phyloP scores from a whole-genome alignment of 2,888 invertebrate species.

The Tyria jacobaeae region DNA sequence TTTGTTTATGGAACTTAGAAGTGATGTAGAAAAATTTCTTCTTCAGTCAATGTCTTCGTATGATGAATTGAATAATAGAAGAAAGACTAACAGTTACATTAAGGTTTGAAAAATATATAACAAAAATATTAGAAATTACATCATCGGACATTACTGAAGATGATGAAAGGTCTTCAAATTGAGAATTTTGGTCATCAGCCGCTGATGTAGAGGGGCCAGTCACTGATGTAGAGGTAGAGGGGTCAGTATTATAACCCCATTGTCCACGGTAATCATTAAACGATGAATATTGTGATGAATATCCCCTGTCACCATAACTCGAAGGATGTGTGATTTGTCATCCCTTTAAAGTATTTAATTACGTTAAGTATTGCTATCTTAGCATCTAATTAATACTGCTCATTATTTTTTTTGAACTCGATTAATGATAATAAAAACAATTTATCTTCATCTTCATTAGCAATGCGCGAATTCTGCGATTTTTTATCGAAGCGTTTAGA shows the following conservation, averaged over 20 bases:
- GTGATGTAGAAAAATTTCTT: slow-evolving; percentile 36
- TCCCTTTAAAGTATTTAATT: slow-evolving; percentile 43
- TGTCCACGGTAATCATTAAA: slow-evolving; percentile 22
- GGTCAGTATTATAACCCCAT: slow-evolving; percentile 25
- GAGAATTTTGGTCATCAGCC: slow-evolving; percentile 37
- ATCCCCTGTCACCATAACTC: slow-evolving; percentile 21
- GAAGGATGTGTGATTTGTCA: slow-evolving; percentile 36
- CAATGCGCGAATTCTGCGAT: not conserved
- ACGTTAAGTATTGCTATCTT: slow-evolving; percentile 48
- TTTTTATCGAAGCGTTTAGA: slow-evolving; percentile 33
- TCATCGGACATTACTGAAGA: slow-evolving; percentile 39
- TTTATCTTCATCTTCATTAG: slow-evolving; percentile 20
- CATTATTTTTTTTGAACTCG: slow-evolving; percentile 45
- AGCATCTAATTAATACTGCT: slow-evolving; percentile 47
- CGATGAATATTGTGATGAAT: slow-evolving; percentile 27
- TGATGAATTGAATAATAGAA: slow-evolving; percentile 11
- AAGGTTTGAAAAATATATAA: slow-evolving; percentile 33
- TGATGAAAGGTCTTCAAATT: slow-evolving; percentile 40
- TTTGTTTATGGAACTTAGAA: slow-evolving; percentile 39
- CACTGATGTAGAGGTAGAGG: not conserved
- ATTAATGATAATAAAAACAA: slow-evolving; percentile 36
- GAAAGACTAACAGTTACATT: slow-evolving; percentile 40
- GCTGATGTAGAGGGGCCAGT: slow-evolving; percentile 30
- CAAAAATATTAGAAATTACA: slow-evolving; percentile 33
- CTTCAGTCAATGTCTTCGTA: slow-evolving; percentile 35